Conservation (phyloP, 2,113 vertebrate genomes). For the Campylorhamphus procurvoides region DNA sequence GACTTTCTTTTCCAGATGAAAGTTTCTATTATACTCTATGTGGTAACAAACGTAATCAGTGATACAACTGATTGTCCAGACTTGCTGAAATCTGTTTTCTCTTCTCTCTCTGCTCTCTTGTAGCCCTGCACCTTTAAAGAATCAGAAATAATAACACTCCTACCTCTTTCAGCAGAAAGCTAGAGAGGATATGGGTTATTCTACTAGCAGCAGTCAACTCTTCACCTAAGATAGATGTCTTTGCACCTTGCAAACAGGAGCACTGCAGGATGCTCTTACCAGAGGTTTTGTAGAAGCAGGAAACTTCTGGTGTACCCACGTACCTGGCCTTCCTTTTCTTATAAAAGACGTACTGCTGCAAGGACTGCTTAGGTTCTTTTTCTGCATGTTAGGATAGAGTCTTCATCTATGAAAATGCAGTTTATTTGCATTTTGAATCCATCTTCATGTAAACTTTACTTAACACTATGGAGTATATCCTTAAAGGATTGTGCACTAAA, state of each 20-base stretch:
- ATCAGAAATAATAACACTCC: not conserved
- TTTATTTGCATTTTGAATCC: not conserved
- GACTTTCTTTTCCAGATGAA: not conserved
- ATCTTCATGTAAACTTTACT: not conserved
- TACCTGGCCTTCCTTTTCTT: not conserved
- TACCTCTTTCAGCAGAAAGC: not conserved
- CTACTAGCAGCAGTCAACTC: not conserved
- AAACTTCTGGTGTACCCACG: rapidly evolving
- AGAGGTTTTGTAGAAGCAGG: not conserved
- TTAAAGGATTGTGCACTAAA: not conserved
- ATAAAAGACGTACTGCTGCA: not conserved
- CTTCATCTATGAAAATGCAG: not conserved
- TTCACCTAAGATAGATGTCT: not conserved
- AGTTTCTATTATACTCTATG: not conserved
- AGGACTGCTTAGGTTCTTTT: not conserved
- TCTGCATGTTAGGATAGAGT: not conserved
- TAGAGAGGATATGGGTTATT: not conserved
- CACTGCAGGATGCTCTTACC: not conserved
- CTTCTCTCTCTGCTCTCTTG: not conserved
- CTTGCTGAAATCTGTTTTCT: not conserved
- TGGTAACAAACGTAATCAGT: not conserved
- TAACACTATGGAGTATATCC: not conserved
- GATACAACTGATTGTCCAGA: not conserved
- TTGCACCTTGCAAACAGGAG: not conserved
- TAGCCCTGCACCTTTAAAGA: not conserved